A percentile compares a stretch with the other conserved stretches of the same genome.
Evolutionary conservation across 2,888 invertebrate genomes (phyloP).

Genomic region (Patella pellucida): DNA sequence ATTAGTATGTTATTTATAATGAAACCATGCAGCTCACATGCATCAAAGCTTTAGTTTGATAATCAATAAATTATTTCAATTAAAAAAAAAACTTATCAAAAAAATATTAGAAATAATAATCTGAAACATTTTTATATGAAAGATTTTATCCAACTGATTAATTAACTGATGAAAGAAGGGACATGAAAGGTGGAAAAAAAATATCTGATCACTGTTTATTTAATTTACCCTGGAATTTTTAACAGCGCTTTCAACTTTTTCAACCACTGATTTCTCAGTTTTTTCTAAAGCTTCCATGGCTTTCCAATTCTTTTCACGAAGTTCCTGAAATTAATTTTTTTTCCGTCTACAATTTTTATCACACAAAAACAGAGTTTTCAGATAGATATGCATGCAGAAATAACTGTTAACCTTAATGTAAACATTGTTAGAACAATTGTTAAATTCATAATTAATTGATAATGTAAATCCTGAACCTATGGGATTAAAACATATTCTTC

Average conservation of each 20-base stretch:
- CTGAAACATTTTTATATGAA: slow-evolving; percentile 2
- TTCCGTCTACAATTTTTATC: no score
- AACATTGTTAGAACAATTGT: slow-evolving; percentile 1
- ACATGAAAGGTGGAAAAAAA: no score
- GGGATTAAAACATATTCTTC: no score
- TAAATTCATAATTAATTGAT: background rate
- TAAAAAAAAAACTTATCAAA: no score
- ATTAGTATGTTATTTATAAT: no score
- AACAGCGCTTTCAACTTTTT: slow-evolving; percentile 61
- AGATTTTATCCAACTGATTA: background rate
- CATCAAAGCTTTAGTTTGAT: no score
- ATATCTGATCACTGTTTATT: background rate
- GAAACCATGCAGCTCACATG: no score
- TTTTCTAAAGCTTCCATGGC: slow-evolving; percentile 67
- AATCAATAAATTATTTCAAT: no score
- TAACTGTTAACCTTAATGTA: background rate
- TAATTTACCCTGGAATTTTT: slow-evolving; percentile 60
- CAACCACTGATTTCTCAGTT: slow-evolving; percentile 60
- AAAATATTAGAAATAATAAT: background rate
- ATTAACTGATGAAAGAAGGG: background rate
- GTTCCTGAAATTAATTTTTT: slow-evolving; percentile 51
- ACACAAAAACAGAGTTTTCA: background rate
- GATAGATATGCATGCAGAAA: background rate
- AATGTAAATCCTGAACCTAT: no score
- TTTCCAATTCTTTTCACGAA: slow-evolving; percentile 67